Base-by-base conservation (phyloP, 2,888 invertebrate species). In the Chymomyza fuscimana region DNA sequence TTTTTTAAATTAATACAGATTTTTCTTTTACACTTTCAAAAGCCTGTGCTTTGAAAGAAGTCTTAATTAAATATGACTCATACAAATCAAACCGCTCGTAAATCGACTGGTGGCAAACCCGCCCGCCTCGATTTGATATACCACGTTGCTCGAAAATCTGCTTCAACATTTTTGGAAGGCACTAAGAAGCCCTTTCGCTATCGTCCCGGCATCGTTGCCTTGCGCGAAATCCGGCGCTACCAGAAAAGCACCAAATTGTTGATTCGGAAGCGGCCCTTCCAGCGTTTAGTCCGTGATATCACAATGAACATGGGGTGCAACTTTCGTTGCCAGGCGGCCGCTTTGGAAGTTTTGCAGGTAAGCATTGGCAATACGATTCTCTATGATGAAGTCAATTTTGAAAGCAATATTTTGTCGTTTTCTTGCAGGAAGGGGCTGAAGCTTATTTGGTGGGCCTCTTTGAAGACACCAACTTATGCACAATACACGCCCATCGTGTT, bases 381-480 rank as follows among this genome's bases (percentile, higher is more conserved):
- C 4, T 25, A 25, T 25, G 4, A 25, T 25, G 0, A 25, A 25
- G 25, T 25, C 32, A 32, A 7, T 32, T 7, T 32, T 5, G 9
- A 5, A 32, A 32, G 7, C 7, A 32, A 46, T 12, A 46, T 46
- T 46, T 12, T 32, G 5, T 32, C 6, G 7, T 32, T 32, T 32
- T 7, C 50, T 50, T 62, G 62, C 62, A 62, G 62, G 62, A 62
- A 40, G 61, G 19, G 10, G 19, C 19, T 40, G 61, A 61, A 36
- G 61, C 61, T 16, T 61, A 61, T 22, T 22, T 61, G 40, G 61
- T 61, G 36, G 16, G 61, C 50, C 63, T 70, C n/a, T 58, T 65
- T 10, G 61, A 61, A 19, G 36, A 36, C 5, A 61, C 61, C 1
- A 61, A 61, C 10, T 19, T 61, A n/a, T 40, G 40, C 16, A 32